These are phyloP conservation scores for Astropecten irregularis DNA, from an alignment of 53 echinoderm and acorn worm genomes.

Conservation along the genomic window DNA sequence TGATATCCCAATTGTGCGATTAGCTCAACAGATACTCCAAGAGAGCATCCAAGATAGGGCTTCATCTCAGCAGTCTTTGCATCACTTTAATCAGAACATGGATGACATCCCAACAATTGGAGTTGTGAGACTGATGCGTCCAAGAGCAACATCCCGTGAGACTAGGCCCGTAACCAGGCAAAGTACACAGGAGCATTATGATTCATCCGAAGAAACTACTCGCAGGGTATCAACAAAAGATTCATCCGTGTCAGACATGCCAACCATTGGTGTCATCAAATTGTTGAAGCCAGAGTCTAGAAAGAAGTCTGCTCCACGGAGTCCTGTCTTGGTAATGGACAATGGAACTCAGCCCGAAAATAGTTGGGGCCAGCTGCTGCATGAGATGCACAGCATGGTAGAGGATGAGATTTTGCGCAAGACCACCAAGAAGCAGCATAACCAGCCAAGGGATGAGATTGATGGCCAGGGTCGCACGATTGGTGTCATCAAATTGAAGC, in stretches of 20 bases:
- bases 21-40: slow-evolving; percentile 45
- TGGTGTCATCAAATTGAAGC: slow-evolving; percentile 39
- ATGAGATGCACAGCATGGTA: slow-evolving; percentile 46
- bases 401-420: slow-evolving; percentile 29
- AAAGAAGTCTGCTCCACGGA: background rate
- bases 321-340: slow-evolving; percentile 3
- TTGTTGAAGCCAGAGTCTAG: slow-evolving; percentile 10
- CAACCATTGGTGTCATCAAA: slow-evolving; percentile 58
- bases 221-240: background rate
- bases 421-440: background rate
- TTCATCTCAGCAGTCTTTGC: slow-evolving; percentile 1
- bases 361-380: slow-evolving; percentile 54
- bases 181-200: background rate
- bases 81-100: background rate
- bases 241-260: slow-evolving; percentile 19
- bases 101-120: slow-evolving; percentile 48
- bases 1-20: slow-evolving; percentile 21
- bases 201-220: slow-evolving; percentile 3
- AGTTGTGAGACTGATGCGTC: slow-evolving; percentile 38
- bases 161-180: background rate
- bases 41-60: slow-evolving; percentile 27
- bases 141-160: background rate
- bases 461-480: slow-evolving; percentile 7
- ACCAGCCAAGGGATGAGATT: slow-evolving; percentile 9
- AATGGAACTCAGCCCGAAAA: slow-evolving; percentile 39